Evolutionary conservation across 2,113 vertebrate genomes (phyloP), one percentile per base, ranked within the genome.

Genomic region (Heliornis fulica): DNA sequence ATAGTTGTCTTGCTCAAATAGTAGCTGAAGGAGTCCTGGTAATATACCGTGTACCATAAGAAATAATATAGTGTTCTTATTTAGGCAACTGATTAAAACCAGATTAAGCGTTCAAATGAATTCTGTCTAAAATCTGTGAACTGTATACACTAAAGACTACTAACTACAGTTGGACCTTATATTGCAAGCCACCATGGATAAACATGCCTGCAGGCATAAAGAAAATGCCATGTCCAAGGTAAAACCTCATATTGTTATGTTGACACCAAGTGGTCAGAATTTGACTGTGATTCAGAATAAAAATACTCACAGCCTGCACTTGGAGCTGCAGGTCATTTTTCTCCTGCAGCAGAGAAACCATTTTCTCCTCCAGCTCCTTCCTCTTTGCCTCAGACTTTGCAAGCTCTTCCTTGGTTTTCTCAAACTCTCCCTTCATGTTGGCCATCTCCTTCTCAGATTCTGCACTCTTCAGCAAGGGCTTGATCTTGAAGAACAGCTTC

Each of bases 401-500:
- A 1, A 99, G 98, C 1, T 99, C 98, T 1, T 98, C 99, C 77
- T 99, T 99, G 46, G 98, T 98, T 96, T 99, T 99, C 79, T 97
- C 97, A 98, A 99, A 99, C 57, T 99, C 98, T 2, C 97, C 97
- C 34, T 99, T 99, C 98, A 95, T 96, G 74, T 69, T 96, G 61
- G 95, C 95, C 93, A 94, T 96, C 0, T 94, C 93, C 11, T 96
- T 99, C 87, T 99, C 99, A 3, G 98, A 98, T 75, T 99, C 99
- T 0, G 98, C 98, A 2, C 98, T 98, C 97, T 98, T 98, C 36
- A 99, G 97, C 34, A 99, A 96, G 4, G 99, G 99, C 41, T 99
- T 98, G 70, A 99, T 98, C 69, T 98, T 98, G 90, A 98, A 98
- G 57, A 99, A 99, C 16, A 99, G 87, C 90, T 99, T 99, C 99